phyloP scores from a whole-genome alignment of 2,888 invertebrate genomes.

The Apamea monoglypha region DNA sequence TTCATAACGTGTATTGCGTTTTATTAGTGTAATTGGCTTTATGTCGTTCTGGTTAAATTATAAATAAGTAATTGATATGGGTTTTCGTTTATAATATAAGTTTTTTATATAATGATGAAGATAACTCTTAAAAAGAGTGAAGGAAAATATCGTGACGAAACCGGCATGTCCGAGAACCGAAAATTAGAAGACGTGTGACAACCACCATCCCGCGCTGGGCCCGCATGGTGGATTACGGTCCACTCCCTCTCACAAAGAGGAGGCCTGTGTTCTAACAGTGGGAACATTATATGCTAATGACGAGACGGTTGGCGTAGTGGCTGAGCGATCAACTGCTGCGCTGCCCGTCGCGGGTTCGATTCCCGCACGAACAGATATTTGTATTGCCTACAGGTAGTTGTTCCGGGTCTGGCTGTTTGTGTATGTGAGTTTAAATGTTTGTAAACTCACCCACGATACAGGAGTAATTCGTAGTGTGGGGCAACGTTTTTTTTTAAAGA shows the following conservation, averaged over 20 bases:
- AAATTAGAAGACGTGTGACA: not conserved
- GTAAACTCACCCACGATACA: too few species aligned
- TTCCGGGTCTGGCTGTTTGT: too few species aligned
- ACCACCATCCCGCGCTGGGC: not conserved
- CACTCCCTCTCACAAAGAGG: not conserved
- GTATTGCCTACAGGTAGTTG: too few species aligned
- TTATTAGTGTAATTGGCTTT: not conserved
- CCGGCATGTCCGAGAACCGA: not conserved
- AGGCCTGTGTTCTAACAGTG: not conserved
- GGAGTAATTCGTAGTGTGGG: too few species aligned
- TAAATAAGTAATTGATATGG: not conserved
- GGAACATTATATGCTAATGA: not conserved
- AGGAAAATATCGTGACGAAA: not conserved
- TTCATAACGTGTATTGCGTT: not conserved
- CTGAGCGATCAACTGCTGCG: too few species aligned
- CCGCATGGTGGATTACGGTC: not conserved
- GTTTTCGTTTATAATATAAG: not conserved
- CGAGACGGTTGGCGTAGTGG: too few species aligned
- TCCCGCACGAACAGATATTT: too few species aligned
- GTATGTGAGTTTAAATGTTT: too few species aligned
- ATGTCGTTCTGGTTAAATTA: not conserved
- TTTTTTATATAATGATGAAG: not conserved
- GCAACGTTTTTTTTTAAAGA: too few species aligned
- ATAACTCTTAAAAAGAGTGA: not conserved
- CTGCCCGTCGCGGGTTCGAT: too few species aligned